These are phyloP conservation scores for Synergus japonicus DNA, from an alignment of 2,888 invertebrate species.

Conservation along the genomic window DNA sequence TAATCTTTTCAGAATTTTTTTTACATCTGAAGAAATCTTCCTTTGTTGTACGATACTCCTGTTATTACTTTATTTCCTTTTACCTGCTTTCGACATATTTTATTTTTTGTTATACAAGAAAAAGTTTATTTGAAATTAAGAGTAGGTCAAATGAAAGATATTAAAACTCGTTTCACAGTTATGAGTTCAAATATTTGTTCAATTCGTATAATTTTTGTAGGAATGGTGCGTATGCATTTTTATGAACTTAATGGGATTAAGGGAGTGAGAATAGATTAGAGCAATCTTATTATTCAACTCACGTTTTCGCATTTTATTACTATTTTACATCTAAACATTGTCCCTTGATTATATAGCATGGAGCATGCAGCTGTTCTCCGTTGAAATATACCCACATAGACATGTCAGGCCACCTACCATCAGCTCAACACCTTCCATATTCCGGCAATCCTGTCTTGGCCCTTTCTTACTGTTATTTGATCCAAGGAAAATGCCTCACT, in stretches of 20 bases:
- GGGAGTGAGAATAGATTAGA: not conserved
- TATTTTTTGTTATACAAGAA: not conserved
- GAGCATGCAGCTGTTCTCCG: slow-evolving; percentile 76
- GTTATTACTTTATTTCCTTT: not conserved
- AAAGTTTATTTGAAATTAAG: not conserved
- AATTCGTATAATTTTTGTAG: not conserved
- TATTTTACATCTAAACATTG: slow-evolving; percentile 21
- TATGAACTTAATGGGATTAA: not conserved
- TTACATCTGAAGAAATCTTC: not conserved
- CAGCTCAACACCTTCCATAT: slow-evolving; percentile 80
- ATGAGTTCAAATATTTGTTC: not conserved
- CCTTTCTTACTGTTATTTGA: slow-evolving; percentile 81
- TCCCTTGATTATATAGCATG: slow-evolving; percentile 66
- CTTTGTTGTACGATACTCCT: not conserved
- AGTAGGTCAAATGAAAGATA: not conserved
- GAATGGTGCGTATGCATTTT: not conserved
- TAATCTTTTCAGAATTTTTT: not conserved
- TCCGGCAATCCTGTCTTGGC: slow-evolving; percentile 88
- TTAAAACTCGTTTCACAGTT: not conserved
- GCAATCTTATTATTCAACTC: slow-evolving; percentile 24
- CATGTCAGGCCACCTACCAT: slow-evolving; percentile 82
- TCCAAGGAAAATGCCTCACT: slow-evolving; percentile 73
- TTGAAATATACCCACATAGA: slow-evolving; percentile 91
- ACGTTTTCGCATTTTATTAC: slow-evolving; percentile 22
- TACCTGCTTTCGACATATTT: not conserved